A percentile compares a stretch with the other conserved stretches of the same genome.
Evolutionary conservation across 2,113 vertebrate genomes (phyloP).

Genomic region (Tautogolabrus adspersus): DNA sequence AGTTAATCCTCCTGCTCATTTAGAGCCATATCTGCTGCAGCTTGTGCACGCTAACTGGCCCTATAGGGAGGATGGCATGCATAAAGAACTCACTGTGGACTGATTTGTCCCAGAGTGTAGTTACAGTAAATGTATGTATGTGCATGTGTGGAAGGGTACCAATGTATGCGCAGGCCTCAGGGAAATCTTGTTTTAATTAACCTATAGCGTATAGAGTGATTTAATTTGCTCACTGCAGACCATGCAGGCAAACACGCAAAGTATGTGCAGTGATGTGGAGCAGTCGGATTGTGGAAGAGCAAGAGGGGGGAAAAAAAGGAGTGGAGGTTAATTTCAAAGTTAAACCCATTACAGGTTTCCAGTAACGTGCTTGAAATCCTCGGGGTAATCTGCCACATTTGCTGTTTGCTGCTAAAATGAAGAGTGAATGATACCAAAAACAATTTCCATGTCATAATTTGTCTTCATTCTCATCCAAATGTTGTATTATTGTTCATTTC

Average conservation of each 20-base stretch:
- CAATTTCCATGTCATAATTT: not conserved
- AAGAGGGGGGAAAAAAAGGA: slow-evolving; percentile 11
- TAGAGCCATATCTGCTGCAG: slow-evolving; percentile 34
- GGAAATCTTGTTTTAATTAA: slow-evolving; percentile 79
- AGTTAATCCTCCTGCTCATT: slow-evolving; percentile 43
- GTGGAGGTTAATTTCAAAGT: slow-evolving; percentile 71
- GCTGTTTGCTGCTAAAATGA: not conserved
- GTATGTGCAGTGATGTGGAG: slow-evolving; percentile 2
- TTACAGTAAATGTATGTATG: slow-evolving; percentile 47
- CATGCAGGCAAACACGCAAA: slow-evolving; percentile 13
- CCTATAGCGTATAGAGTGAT: slow-evolving; percentile 70
- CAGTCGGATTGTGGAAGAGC: slow-evolving; percentile 17
- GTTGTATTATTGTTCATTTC: too few relatives aligned
- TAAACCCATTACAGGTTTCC: slow-evolving; percentile 65
- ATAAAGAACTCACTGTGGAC: not conserved
- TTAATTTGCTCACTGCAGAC: slow-evolving; percentile 75
- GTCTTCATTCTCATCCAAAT: not conserved
- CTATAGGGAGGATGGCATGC: slow-evolving; percentile 9
- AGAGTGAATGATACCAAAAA: slow-evolving; percentile 1
- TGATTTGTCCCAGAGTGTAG: slow-evolving; percentile 14
- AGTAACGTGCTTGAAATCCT: slow-evolving; percentile 55
- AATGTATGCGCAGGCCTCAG: slow-evolving; percentile 65
- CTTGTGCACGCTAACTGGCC: slow-evolving; percentile 6
- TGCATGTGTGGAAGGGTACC: slow-evolving; percentile 39
- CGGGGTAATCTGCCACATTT: slow-evolving; percentile 34